A percentile compares a stretch with the other conserved stretches of the same genome.
Evolutionary conservation across 2,113 vertebrate species (phyloP).

Genomic region (Charina bottae): DNA sequence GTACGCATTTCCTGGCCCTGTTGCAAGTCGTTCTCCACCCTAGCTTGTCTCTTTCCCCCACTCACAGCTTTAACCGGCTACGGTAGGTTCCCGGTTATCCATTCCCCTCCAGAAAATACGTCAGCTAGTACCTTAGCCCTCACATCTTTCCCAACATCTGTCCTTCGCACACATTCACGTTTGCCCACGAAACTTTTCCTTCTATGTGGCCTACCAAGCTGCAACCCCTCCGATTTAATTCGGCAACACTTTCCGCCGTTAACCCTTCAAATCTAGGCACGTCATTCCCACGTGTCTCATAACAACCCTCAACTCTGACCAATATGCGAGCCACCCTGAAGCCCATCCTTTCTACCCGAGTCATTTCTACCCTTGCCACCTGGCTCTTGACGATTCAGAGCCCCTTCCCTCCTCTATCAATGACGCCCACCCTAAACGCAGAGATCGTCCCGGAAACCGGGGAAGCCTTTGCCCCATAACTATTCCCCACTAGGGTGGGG

Average conservation of each 20-base stretch:
- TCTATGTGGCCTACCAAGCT: neutral
- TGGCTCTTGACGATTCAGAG: neutral
- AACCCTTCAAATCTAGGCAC: neutral
- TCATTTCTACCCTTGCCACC: neutral
- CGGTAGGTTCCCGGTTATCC: neutral
- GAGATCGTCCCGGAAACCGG: neutral
- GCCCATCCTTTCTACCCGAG: neutral
- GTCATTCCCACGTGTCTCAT: conserved; percentile 16
- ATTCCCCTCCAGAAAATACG: neutral
- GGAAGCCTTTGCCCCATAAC: neutral
- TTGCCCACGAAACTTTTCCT: neutral
- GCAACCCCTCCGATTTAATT: neutral
- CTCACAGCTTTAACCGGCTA: neutral
- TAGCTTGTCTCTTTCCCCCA: no score
- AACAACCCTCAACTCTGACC: neutral
- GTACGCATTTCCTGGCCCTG: neutral
- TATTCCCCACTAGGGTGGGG: neutral
- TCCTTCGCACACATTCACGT: neutral
- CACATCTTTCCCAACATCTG: neutral
- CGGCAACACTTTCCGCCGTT: neutral
- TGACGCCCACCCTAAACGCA: neutral
- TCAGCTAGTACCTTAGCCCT: neutral
- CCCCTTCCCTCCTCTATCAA: neutral
- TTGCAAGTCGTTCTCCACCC: neutral
- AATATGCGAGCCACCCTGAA: neutral